These are phyloP conservation scores for Centropus unirufus DNA, from an alignment of 2,113 vertebrate species.

Conservation along the genomic window DNA sequence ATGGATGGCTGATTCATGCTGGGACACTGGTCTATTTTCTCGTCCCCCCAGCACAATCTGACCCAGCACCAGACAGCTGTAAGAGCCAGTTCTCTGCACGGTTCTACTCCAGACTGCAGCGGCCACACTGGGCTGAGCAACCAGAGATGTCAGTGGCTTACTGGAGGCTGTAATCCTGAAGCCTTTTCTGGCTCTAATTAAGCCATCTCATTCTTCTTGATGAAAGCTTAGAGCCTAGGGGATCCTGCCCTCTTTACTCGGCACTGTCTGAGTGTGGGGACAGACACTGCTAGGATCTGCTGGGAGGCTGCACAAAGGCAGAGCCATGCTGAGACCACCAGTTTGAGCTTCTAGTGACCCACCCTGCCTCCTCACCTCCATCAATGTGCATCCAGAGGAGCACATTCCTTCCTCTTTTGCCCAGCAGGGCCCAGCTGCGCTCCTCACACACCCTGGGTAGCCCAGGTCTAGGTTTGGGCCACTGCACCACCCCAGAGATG, in stretches of 20 bases:
- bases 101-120: neutral
- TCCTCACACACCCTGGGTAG: neutral
- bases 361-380: neutral
- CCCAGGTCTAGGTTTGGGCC: neutral
- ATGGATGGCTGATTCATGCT: slow-evolving; percentile 39
- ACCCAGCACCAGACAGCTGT: neutral
- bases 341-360: neutral
- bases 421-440: neutral
- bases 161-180: neutral
- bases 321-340: neutral
- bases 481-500: neutral
- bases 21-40: slow-evolving; percentile 57
- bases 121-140: neutral
- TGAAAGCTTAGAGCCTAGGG: neutral
- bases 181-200: neutral
- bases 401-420: neutral
- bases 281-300: neutral
- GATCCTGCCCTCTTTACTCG: neutral
- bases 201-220: neutral
- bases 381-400: neutral
- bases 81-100: neutral
- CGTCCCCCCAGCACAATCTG: neutral
- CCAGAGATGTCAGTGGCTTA: neutral
- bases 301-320: neutral
- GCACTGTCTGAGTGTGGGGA: neutral